Base-by-base conservation (phyloP, 2,797 vertebrate species). In the Gallinago solitaria region DNA sequence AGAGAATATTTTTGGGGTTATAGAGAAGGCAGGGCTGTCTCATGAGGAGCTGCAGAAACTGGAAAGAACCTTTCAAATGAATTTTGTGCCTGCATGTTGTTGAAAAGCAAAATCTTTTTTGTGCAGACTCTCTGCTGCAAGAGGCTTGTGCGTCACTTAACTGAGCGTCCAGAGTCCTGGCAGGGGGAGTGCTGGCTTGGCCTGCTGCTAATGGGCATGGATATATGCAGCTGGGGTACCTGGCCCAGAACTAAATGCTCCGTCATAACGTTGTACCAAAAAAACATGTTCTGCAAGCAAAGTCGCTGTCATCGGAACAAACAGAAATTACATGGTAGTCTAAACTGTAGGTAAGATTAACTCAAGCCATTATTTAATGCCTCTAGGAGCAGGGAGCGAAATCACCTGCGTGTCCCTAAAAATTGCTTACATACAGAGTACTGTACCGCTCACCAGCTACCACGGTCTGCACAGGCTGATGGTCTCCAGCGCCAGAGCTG, bases 361-460 rank as follows among this genome's bases (percentile, higher is more conserved):
- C 24, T 51, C 2, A 28, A 28, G 61, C 59, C 5, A 3, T 83
- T 68, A 69, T 65, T 88, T 50, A 75, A 54, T 59, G 23, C 37
- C 37, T 50, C 9, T 48, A 61, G 60, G 73, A 50, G 48, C 18
- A 17, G 15, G 24, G 25, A 84, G 19, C 20, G 60, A 85, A 60
- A 28, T 41, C 25, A 78, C 25, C 33, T 35, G 14, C 5, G 23
- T 4, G 21, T 43, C 73, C 9, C 2, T 18, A 54, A 57, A 54
- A 90, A 47, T 35, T 9, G 9, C 60, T 71, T 10, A 6, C 16
- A 9, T 41, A 2, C 1, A 8, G 37, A 33, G 16, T 20, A 23
- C 17, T 1, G 16, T 20, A 23, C 17, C 1, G 3, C 15, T 67
- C 35, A 27, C 0, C 2, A 65, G 12, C 56, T 28, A 4, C 51